Conservation (phyloP, 2,797 vertebrate genomes). For the Atherinosoma microstoma region DNA sequence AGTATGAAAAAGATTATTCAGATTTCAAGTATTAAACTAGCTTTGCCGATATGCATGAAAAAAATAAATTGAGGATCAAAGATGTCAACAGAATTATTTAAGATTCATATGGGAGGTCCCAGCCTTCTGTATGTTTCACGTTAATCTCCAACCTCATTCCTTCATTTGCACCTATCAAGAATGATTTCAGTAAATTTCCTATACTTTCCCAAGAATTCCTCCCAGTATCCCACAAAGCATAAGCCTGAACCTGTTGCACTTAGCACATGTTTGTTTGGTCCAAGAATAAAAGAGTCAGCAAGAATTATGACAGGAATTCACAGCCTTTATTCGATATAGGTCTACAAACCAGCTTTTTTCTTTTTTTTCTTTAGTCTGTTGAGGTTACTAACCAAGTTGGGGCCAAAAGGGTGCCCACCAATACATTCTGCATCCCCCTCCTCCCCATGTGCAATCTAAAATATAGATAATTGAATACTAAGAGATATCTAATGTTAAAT, state of each 20-base stretch:
- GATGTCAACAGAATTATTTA: background rate
- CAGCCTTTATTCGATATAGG: conserved; percentile 1
- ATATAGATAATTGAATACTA: no score
- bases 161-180: background rate
- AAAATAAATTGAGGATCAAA: background rate
- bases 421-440: no score
- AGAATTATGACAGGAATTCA: conserved; percentile 30
- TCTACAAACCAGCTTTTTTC: background rate
- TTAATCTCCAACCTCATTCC: background rate
- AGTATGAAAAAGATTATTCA: no score
- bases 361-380: conserved; percentile 7
- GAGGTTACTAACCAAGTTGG: conserved; percentile 1
- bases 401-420: no score
- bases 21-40: no score
- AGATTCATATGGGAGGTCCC: background rate
- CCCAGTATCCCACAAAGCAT: conserved; percentile 23
- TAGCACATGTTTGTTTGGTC: conserved; percentile 19
- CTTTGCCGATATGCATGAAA: background rate
- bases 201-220: background rate
- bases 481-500: no score
- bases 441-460: no score
- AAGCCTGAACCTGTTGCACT: conserved; percentile 43
- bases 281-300: conserved; percentile 14
- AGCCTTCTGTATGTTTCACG: background rate
- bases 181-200: conserved; percentile 7